Percentiles rank a stretch among this genome's conserved stretches.
Conservation (phyloP, 2,888 invertebrate genomes). For the Tipula unca region DNA sequence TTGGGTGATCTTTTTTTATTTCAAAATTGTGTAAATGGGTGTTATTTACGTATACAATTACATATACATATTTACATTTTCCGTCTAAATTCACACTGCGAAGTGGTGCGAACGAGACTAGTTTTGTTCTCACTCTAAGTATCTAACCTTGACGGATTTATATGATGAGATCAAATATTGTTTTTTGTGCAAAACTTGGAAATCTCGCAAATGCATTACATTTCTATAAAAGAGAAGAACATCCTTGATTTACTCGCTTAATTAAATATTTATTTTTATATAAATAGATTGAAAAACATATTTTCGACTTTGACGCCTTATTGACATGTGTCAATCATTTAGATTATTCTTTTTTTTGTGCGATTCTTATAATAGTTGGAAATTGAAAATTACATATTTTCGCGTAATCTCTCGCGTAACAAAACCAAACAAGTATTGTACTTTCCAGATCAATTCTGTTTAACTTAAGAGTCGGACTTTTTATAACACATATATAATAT, state of each 20-base stretch:
- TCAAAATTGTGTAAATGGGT: background rate
- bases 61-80: background rate
- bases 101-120: background rate
- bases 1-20: background rate
- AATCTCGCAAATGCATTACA: background rate
- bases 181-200: background rate
- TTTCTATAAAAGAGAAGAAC: background rate
- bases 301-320: background rate
- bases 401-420: background rate
- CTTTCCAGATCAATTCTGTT: background rate
- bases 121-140: background rate
- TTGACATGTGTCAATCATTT: background rate
- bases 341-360: background rate
- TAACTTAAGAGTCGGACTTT: background rate
- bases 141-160: background rate
- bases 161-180: background rate
- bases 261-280: background rate
- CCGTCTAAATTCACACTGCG: background rate
- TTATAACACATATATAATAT: background rate
- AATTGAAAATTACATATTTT: background rate
- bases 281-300: background rate
- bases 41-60: too few relatives aligned
- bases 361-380: background rate
- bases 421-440: background rate
- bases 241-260: background rate